phyloP scores from a whole-genome alignment of 2,888 invertebrate species.

The Boloria selene region DNA sequence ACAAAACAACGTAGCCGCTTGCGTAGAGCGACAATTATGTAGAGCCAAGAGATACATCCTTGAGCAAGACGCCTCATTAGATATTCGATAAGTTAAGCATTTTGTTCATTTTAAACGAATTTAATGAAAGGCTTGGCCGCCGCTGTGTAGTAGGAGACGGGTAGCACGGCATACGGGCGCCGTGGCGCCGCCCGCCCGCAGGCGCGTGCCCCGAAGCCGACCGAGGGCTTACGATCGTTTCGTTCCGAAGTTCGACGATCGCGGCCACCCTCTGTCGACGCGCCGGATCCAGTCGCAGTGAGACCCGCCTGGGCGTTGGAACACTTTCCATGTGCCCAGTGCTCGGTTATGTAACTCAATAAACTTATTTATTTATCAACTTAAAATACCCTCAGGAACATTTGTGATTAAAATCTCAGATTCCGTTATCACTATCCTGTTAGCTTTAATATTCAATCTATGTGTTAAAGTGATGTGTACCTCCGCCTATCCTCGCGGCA shows the following conservation, averaged over 20 bases:
- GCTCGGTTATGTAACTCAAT: slow-evolving; percentile 79
- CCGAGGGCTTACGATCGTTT: slow-evolving; percentile 78
- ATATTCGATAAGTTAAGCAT: slow-evolving; percentile 34
- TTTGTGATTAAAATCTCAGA: slow-evolving; percentile 32
- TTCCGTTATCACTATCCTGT: slow-evolving; percentile 19
- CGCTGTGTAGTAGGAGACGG: slow-evolving; percentile 59
- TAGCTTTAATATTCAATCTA: slow-evolving; percentile 39
- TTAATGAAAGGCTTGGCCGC: slow-evolving; percentile 66
- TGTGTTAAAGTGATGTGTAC: slow-evolving; percentile 74
- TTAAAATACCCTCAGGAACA: slow-evolving; percentile 51
- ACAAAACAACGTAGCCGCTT: too few species aligned
- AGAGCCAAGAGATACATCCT: too few species aligned
- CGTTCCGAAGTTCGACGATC: slow-evolving; percentile 78
- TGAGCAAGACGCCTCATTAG: too few species aligned
- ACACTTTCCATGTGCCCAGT: slow-evolving; percentile 66
- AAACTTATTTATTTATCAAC: slow-evolving; percentile 79
- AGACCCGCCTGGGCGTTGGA: slow-evolving; percentile 77
- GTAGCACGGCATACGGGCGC: slow-evolving; percentile 63
- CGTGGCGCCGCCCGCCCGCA: slow-evolving; percentile 68
- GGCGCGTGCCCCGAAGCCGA: slow-evolving; percentile 76
- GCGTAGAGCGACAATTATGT: too few species aligned
- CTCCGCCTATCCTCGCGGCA: slow-evolving; percentile 64
- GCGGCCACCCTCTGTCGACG: slow-evolving; percentile 75
- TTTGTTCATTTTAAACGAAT: slow-evolving; percentile 57
- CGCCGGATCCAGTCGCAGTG: slow-evolving; percentile 78